Evolutionary conservation across 2,888 invertebrate genomes (phyloP), one percentile per base, ranked within the genome.

Genomic region (Orchestes rusci): DNA sequence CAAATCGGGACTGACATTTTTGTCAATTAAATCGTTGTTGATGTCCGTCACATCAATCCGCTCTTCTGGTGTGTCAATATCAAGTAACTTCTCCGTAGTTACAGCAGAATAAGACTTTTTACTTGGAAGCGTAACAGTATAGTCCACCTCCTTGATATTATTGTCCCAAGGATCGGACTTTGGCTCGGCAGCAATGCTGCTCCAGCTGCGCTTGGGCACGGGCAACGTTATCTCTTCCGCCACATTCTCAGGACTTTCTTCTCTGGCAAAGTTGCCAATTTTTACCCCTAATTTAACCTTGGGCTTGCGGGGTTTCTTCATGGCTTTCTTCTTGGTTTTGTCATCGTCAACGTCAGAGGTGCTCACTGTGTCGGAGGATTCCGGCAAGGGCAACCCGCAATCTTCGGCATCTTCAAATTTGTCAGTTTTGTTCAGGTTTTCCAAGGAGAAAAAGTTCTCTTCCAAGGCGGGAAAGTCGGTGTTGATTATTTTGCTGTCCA

Each of bases 181-280:
- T n/a, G 4, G 15, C n/a, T 44, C 30, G 3, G 73, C 71, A 29
- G 73, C 73, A 52, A 76, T 70, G 33, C 71, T 71, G 57, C 74
- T 76, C 76, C 76, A 76, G 10, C 74, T 73, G 60, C 71, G 72
- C 17, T 67, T 63, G 2, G 67, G 53, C 15, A 57, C 68, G 51
- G 56, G 52, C 12, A 53, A 23, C n/a, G 52, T 46, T 37, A 57
- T 53, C 43, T 56, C 57, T 43, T 39, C 53, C 19, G 34, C 50
- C 45, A 32, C 8, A 16, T 16, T 20, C 3, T 46, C 46, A 1
- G 38, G 40, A 31, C 36, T 47, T 16, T 34, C 38, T 45, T 57
- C 56, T 43, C 56, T 59, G 23, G 49, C 47, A 10, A 41, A 36
- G 12, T 27, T 51, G 29, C 54, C 56, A 42, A 69, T 63, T 42